A percentile compares a stretch with the other conserved stretches of the same genome.
Conservation (phyloP, 2,113 vertebrate species). For the Gyps fulvus region DNA sequence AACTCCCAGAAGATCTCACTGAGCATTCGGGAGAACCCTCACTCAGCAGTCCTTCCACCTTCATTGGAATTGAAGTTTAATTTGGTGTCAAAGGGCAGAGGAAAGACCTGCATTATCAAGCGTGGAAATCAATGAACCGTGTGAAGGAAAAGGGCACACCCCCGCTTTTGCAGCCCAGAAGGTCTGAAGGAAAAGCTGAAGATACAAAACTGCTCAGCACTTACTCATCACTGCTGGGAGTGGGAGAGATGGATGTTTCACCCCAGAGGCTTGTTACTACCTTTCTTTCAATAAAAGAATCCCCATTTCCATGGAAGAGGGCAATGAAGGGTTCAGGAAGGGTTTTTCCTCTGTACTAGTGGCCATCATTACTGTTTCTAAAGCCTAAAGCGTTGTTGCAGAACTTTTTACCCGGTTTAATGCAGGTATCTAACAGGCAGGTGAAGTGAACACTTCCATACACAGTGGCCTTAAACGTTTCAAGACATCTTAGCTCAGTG, state of each 20-base stretch:
- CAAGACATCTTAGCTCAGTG: not conserved
- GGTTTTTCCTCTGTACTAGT: not conserved
- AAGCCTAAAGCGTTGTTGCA: not conserved
- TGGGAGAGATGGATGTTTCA: not conserved
- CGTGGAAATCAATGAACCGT: not conserved
- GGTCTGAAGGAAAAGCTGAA: not conserved
- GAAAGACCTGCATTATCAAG: constrained; percentile 15
- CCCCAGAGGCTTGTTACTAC: not conserved
- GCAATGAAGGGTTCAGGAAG: not conserved
- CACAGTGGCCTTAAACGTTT: not conserved
- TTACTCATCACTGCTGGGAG: not conserved
- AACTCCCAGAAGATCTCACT: constrained; percentile 45
- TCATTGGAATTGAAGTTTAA: constrained; percentile 58
- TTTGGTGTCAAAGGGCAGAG: constrained; percentile 55
- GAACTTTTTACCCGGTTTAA: not conserved
- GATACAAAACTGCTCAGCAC: not conserved
- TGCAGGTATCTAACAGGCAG: not conserved
- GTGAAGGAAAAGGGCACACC: not conserved
- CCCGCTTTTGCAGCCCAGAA: not conserved
- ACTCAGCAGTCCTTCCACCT: constrained; percentile 21
- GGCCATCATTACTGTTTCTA: not conserved
- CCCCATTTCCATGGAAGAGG: not conserved
- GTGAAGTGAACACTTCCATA: not conserved
- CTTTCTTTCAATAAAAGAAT: not conserved
- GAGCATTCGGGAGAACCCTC: not conserved